phyloP scores from a whole-genome alignment of 2,113 vertebrate species.

The Scophthalmus maximus region DNA sequence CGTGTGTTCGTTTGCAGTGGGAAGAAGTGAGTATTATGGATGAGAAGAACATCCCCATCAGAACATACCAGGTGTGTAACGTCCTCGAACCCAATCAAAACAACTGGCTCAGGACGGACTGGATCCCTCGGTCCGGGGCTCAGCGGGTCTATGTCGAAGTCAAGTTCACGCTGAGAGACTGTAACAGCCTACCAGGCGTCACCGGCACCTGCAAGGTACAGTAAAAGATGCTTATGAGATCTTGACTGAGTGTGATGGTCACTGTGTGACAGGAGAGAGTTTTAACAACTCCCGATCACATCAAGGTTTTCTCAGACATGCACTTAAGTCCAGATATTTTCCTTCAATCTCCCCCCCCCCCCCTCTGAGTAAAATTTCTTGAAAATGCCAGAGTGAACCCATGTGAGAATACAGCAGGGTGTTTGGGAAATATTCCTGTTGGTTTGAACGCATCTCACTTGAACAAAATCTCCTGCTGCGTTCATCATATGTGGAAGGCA shows the following conservation, averaged over 20 bases:
- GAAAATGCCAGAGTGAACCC: too few relatives aligned
- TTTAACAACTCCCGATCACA: too few relatives aligned
- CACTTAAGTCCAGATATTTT: too few relatives aligned
- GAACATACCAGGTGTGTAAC: slow-evolving; percentile 94
- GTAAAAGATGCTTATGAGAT: background rate
- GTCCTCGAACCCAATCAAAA: slow-evolving; percentile 97
- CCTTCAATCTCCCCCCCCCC: too few relatives aligned
- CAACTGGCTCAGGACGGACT: slow-evolving; percentile 98
- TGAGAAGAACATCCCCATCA: slow-evolving; percentile 85
- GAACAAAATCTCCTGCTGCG: too few relatives aligned
- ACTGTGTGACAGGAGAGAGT: too few relatives aligned
- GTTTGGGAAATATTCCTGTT: too few relatives aligned
- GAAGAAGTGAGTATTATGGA: slow-evolving; percentile 87
- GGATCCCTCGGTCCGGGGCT: slow-evolving; percentile 95
- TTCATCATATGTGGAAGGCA: too few relatives aligned
- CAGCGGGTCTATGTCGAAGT: slow-evolving; percentile 98
- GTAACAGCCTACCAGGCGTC: slow-evolving; percentile 97
- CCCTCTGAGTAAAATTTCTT: too few relatives aligned
- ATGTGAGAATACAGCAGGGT: background rate
- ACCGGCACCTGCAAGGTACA: slow-evolving; percentile 95
- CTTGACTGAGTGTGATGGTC: too few relatives aligned
- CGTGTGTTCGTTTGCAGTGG: slow-evolving; percentile 72
- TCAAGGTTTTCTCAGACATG: too few relatives aligned
- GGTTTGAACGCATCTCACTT: too few relatives aligned
- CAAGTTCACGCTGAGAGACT: slow-evolving; percentile 98